Evolutionary conservation across 2,113 vertebrate species (phyloP).

Genomic region (Daboia siamensis): DNA sequence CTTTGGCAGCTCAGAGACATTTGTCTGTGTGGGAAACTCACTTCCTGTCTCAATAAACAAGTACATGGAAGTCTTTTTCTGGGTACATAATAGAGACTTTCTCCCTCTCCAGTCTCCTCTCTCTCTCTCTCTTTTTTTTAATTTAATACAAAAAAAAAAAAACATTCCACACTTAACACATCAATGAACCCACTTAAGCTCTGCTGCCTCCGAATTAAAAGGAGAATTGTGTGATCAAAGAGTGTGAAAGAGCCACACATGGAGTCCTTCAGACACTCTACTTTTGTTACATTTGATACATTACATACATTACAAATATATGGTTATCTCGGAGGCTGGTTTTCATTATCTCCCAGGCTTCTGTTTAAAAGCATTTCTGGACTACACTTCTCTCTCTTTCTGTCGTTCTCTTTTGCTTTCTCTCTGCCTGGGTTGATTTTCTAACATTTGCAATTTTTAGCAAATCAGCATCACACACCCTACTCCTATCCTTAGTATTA

Average conservation of each 20-base stretch:
- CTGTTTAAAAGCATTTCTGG: constrained; percentile 64
- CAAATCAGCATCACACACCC: neutral
- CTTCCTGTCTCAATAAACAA: constrained; percentile 84
- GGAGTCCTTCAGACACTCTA: constrained; percentile 75
- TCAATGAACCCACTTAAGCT: constrained; percentile 84
- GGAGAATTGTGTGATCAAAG: constrained; percentile 90
- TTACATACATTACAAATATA: constrained; percentile 79
- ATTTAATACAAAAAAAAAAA: constrained; percentile 72
- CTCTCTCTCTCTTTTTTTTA: constrained; percentile 59
- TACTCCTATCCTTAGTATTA: constrained; percentile 9
- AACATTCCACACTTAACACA: constrained; percentile 91
- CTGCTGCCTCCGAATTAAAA: constrained; percentile 87
- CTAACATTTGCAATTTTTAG: constrained; percentile 18
- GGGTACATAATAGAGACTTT: constrained; percentile 72
- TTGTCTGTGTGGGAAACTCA: constrained; percentile 87
- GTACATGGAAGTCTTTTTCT: constrained; percentile 70
- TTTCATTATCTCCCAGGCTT: constrained; percentile 72
- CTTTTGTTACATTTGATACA: constrained; percentile 80
- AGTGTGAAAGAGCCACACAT: constrained; percentile 85
- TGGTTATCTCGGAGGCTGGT: constrained; percentile 70
- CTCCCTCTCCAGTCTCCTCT: neutral
- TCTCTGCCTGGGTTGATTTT: neutral
- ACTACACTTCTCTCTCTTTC: constrained; percentile 20
- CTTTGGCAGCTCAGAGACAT: constrained; percentile 68
- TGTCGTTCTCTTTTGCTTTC: constrained; percentile 26